Base-by-base conservation (phyloP, 2,113 vertebrate genomes). In the Laterallus jamaicensis region DNA sequence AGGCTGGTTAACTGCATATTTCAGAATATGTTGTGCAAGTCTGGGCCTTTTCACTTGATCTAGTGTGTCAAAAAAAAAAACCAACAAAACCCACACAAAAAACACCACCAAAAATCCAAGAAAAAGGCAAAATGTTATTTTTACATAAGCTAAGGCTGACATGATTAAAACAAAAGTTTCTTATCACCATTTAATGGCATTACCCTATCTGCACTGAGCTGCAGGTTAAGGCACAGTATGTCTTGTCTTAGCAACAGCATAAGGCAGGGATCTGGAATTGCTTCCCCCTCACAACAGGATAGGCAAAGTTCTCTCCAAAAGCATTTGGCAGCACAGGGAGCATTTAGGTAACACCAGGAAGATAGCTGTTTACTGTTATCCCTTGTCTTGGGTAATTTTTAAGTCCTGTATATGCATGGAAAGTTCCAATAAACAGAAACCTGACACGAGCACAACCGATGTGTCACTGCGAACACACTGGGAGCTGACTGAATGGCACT, bases 251-350 rank as follows among this genome's bases (percentile, higher is more conserved):
- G 29, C 66, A 71, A 64, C 59, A 92, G 37, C 73, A 54, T 79
- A 79, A 84, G 80, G 81, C 69, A 89, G 62, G 56, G 92, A 91
- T 82, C 69, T 95, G 70, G 83, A 93, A 95, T 76, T 15, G 19
- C 74, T 89, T 91, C 56, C 56, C 49, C 73, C 81, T 97, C 86
- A 68, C 64, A 90, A 71, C 5, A n/a, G 54, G 80, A 92, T 3
- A 83, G 35, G 52, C 47, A 77, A 83, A 93, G 84, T 78, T 91
- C 58, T 75, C 86, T 94, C 49, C 74, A 86, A 75, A 91, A 91
- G 47, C 32, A 37, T 84, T 87, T 92, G 87, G n/a, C 75, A 82
- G 52, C 47, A 78, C 26, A 44, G 25, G 35, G 77, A 79, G 15
- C 52, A 60, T 47, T 82, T 39, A 11, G 60, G 29, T 67, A 93